A percentile compares a stretch with the other conserved stretches of the same genome.
phyloP scores from a whole-genome alignment of 2,113 vertebrate genomes.

The Xenopus borealis region DNA sequence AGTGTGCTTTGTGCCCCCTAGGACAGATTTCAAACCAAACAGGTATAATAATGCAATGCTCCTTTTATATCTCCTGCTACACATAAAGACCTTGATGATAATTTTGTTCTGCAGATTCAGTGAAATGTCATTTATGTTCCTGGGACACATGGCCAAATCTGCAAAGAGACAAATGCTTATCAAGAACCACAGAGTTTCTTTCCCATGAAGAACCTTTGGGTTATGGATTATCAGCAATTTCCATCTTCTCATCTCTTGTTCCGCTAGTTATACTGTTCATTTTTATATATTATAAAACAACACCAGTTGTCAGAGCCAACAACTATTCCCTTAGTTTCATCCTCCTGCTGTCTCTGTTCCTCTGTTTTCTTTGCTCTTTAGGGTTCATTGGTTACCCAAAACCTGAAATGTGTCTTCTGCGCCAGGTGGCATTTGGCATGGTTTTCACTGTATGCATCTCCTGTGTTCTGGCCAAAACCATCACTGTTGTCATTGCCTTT shows the following conservation, averaged over 20 bases:
- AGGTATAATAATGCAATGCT: slow-evolving; percentile 3
- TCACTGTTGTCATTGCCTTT: slow-evolving; percentile 40
- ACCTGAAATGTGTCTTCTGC: slow-evolving; percentile 15
- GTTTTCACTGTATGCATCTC: slow-evolving; percentile 38
- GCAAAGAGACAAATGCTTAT: slow-evolving; percentile 14
- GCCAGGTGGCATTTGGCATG: slow-evolving; percentile 34
- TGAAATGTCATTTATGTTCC: slow-evolving; percentile 18
- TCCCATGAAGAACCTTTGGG: slow-evolving; percentile 12
- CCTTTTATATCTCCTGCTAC: neutral
- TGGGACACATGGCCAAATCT: slow-evolving; percentile 34
- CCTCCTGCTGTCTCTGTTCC: slow-evolving; percentile 25
- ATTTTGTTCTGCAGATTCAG: slow-evolving; percentile 20
- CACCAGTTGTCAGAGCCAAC: slow-evolving; percentile 30
- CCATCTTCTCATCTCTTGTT: neutral
- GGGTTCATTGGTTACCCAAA: slow-evolving; percentile 33
- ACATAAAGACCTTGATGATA: neutral
- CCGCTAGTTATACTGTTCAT: neutral
- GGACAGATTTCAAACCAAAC: slow-evolving; percentile 27
- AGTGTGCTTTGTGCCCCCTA: slow-evolving; percentile 11
- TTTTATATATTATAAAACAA: slow-evolving; percentile 12
- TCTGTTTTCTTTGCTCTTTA: slow-evolving; percentile 36
- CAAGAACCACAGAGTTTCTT: slow-evolving; percentile 28
- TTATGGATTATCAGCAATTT: slow-evolving; percentile 3
- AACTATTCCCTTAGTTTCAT: slow-evolving; percentile 35
- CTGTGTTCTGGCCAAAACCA: slow-evolving; percentile 45